Evolutionary conservation across 2,797 vertebrate genomes (phyloP), one percentile per base, ranked within the genome.

Genomic region (Silurus lanzhouensis): DNA sequence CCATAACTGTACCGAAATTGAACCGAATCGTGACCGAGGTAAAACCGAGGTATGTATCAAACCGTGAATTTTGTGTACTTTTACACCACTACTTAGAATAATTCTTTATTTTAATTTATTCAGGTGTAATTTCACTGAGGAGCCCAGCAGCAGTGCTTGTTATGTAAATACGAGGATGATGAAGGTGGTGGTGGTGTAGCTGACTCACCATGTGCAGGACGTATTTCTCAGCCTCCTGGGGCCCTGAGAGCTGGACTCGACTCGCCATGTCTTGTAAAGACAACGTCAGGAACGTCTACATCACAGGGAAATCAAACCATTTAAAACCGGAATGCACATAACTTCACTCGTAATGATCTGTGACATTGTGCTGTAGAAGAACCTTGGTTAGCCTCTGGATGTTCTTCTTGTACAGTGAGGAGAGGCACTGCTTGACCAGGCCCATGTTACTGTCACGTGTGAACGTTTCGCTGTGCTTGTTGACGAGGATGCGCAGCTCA

Each of bases 211-310:
- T 99, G 93, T 99, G 97, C 85, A 99, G 95, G 94, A 99, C 97
- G 0, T 99, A 99, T 94, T 99, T 99, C 94, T 99, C 98, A 55
- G 98, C 98, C 92, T 99, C 98, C 90, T 98, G 98, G 66, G 98
- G 95, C 57, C 98, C 97, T 0, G 97, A 98, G 84, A 99, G 94
- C 93, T 99, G 98, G 91, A 99, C 98, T 91, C 98, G 95, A 94
- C 98, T 99, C 15, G 98, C 98, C 98, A 99, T 99, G 93, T 99
- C 98, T 98, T 99, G 98, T 94, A 99, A 95, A 2, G 98, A 99
- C 88, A 99, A 94, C 0, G 98, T 99, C 94, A 99, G 94, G 93
- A 99, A 99, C 0, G 98, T 99, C 98, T 99, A 94, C 84, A 68
- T 44, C 75, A 46, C 58, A 63, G 48, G 52, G 61, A 31, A 77